Conservation (phyloP, 2,888 invertebrate species). For the Ariolimax columbianus region DNA sequence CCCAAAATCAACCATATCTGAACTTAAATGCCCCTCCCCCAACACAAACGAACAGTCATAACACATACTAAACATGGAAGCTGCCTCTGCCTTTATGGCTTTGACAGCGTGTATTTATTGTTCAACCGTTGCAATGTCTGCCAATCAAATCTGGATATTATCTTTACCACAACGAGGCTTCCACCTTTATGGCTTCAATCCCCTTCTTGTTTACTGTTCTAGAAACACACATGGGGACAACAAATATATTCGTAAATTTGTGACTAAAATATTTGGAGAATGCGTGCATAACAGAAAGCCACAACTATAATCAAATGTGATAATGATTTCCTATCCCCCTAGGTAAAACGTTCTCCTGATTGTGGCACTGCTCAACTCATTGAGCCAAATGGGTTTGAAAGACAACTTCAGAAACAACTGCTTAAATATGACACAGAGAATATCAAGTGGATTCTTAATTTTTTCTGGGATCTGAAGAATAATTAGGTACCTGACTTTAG, state of each 20-base stretch:
- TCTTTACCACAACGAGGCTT: background rate
- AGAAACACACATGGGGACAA: background rate
- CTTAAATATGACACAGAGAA: too few species aligned
- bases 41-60: background rate
- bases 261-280: background rate
- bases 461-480: too few species aligned
- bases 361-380: too few species aligned
- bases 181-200: conserved; percentile 49
- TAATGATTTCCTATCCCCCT: too few species aligned
- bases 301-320: too few species aligned
- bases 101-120: conserved; percentile 41
- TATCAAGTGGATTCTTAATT: too few species aligned
- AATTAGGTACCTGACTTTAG: too few species aligned
- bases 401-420: too few species aligned
- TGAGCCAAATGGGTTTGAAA: too few species aligned
- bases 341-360: too few species aligned
- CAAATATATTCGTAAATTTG: background rate
- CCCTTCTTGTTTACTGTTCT: background rate
- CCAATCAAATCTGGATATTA: background rate
- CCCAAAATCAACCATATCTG: too few species aligned
- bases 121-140: background rate
- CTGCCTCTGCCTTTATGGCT: conserved; percentile 52
- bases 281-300: too few species aligned
- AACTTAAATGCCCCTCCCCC: background rate
- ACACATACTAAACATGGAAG: conserved; percentile 24